phyloP scores from a whole-genome alignment of 1,140 invertebrate genomes.

The Drosophila pectinifera region DNA sequence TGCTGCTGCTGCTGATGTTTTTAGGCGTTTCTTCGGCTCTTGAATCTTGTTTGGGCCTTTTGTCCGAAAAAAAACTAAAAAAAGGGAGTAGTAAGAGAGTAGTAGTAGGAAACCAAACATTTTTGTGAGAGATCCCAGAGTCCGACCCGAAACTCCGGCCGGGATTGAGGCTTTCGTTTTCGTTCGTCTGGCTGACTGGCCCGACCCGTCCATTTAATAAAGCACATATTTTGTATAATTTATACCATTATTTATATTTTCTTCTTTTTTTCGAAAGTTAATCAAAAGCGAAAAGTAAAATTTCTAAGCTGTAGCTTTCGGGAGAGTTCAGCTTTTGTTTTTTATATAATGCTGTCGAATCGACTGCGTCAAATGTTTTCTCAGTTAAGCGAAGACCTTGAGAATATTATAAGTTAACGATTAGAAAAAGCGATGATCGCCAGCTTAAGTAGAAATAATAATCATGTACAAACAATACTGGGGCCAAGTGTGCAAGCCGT shows the following conservation, averaged over 20 bases:
- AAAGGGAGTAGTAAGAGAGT: conserved; percentile 35
- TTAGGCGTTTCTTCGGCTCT: conserved; percentile 62
- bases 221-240: conserved; percentile 61
- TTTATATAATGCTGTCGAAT: conserved; percentile 45
- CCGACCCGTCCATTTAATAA: conserved; percentile 48
- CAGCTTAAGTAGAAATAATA: conserved; percentile 44
- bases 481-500: conserved; percentile 31
- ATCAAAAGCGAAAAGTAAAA: conserved; percentile 38
- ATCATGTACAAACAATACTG: conserved; percentile 42
- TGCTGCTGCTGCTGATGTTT: conserved; percentile 48
- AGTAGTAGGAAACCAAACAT: conserved; percentile 32
- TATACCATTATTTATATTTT: conserved; percentile 42
- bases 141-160: conserved; percentile 14
- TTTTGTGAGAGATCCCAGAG: conserved; percentile 36
- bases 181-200: conserved; percentile 37
- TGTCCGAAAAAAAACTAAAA: conserved; percentile 25
- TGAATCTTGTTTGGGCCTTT: conserved; percentile 48
- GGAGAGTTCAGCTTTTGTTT: conserved; percentile 18
- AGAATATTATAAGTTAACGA: conserved; percentile 53
- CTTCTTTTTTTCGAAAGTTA: conserved; percentile 57
- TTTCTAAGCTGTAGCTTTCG: conserved; percentile 28
- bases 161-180: conserved; percentile 63
- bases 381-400: conserved; percentile 44
- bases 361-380: conserved; percentile 28
- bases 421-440: conserved; percentile 46